Base-by-base conservation (phyloP, 2,888 invertebrate species). In the Drosophila anomalata region DNA sequence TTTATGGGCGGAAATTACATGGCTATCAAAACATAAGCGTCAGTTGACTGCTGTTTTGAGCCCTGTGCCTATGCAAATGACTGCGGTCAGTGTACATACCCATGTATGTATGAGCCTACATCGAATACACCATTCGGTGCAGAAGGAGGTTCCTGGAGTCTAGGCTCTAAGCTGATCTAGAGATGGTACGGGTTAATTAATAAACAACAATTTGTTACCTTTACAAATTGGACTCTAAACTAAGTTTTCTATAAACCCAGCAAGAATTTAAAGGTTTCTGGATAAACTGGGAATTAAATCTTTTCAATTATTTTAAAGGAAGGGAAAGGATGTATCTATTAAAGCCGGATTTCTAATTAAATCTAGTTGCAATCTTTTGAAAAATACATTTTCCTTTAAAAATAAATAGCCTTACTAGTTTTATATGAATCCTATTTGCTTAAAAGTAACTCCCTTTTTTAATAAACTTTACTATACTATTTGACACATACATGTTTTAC, bases 1-100 rank as follows among this genome's bases (percentile, higher is more conserved):
- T 81, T 81, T 82, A 83, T 75, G 79, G 78, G 65, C 81, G 82
- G 84, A 82, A 83, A 82, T 82, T 82, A 82, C 82, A 82, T 75
- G 81, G 73, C 76, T 76, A 81, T 82, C 82, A 82, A 83, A 82
- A 83, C 84, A 84, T 82, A 82, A 81, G 78, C 84, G 73, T 63
- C 69, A 74, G 73, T 76, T 79, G 81, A 73, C 72, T 78, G 69
- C 77, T 71, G 69, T 77, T 77, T 55, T 51, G 69, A 50, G 59
- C 55, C 68, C 48, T 29, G 54, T 53, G 68, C 22, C 55, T 56
- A 60, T 75, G 79, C 78, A 79, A 80, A 79, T 79, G 75, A 67
- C 79, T 75, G 75, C 52, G 74, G 77, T 63, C 74, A 76, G 71
- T 76, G 74, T 68, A 70, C 62, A 67, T 51, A 41, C 59, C 61